Evolutionary conservation across 2,113 vertebrate species (phyloP), one percentile per base, ranked within the genome.

Genomic region (Gymnocephalus cernua): DNA sequence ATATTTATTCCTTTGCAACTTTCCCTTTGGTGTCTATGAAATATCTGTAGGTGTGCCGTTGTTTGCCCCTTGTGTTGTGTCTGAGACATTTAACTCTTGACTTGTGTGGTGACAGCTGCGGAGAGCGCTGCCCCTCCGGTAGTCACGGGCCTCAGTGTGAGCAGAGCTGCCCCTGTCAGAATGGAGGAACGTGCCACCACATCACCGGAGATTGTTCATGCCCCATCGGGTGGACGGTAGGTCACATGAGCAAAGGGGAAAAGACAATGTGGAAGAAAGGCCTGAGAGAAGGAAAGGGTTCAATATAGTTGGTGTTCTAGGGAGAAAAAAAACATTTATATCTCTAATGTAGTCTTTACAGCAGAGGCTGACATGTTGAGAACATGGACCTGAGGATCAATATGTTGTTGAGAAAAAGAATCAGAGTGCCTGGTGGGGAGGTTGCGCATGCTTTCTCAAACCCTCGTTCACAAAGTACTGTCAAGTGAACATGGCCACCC

Each of bases 101-200:
- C 47, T 62, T 86, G n/a, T 85, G 59, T 69, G 45, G 27, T 71
- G 83, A 10, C 92, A 99, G 98, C 87, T 99, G 98, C 8, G 98
- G 97, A 85, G 97, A 99, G 85, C 96, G 92, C 27, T 99, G 98
- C 83, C 98, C 98, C 41, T 96, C 96, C 0, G 98, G 98, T 77
- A 99, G 97, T 74, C 98, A 99, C 0, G 98, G 98, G 15, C 95
- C 96, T n/a, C 97, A 98, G 90, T 99, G 98, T 66, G 98, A 99
- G 82, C 92, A 97, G 89, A 96, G 97, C 53, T 99, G 98, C 88
- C 98, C 98, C 50, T 99, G 98, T 93, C 98, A 99, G 95, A 99
- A 99, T 0, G 96, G 97, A 21, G 98, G 98, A 6, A 95, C 94
- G 29, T 99, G 98, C 80, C 98, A 99, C 92, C 98, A 99, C 94